phyloP scores from a whole-genome alignment of 2,888 invertebrate species.

The Cephus rjabovi region DNA sequence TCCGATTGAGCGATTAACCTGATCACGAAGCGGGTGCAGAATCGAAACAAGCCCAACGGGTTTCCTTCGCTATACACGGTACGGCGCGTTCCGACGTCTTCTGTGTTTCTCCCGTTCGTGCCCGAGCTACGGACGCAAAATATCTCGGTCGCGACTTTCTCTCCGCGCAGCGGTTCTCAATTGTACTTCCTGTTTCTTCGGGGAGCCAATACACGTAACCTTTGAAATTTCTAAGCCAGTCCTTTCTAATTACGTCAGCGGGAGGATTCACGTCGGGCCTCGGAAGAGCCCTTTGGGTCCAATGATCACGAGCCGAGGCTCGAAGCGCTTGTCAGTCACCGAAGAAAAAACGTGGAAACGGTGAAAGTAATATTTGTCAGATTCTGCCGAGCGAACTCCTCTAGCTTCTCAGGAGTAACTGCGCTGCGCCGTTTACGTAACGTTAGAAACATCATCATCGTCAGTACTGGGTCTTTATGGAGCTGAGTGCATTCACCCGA shows the following conservation, averaged over 20 bases:
- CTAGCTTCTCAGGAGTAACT: not conserved
- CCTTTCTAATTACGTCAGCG: not conserved
- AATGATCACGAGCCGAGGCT: not conserved
- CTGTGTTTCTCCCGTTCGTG: slow-evolving; percentile 19
- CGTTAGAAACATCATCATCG: slow-evolving; percentile 53
- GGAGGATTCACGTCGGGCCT: not conserved
- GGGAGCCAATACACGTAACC: not conserved
- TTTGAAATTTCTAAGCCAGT: not conserved
- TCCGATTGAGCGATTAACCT: not conserved
- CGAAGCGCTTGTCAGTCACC: not conserved
- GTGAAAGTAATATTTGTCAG: not conserved
- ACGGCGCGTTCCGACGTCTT: slow-evolving; percentile 15
- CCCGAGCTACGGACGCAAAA: slow-evolving; percentile 43
- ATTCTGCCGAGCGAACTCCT: not conserved
- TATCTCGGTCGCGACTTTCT: slow-evolving; percentile 63
- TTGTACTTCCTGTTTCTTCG: slow-evolving; percentile 57
- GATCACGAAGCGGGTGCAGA: not conserved
- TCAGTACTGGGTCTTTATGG: slow-evolving; percentile 40
- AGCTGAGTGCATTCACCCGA: slow-evolving; percentile 57
- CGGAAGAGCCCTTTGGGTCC: not conserved
- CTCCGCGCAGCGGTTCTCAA: slow-evolving; percentile 62
- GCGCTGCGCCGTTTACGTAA: slow-evolving; percentile 43
- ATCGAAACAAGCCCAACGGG: not conserved
- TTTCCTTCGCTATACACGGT: not conserved
- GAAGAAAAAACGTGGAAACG: not conserved